Evolutionary conservation across 2,113 vertebrate species (phyloP).

Genomic region (Fulmarus glacialis): DNA sequence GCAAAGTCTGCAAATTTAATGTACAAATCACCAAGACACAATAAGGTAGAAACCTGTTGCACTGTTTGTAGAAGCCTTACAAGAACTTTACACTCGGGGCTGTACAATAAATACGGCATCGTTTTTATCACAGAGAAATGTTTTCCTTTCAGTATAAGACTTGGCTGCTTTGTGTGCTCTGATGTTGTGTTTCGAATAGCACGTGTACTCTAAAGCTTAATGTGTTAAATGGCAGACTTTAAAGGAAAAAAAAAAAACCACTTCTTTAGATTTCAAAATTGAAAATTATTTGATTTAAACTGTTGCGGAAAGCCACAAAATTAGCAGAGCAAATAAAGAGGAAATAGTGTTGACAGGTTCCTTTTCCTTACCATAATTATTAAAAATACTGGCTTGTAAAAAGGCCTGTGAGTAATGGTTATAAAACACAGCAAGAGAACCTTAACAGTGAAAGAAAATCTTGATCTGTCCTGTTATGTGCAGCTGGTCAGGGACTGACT

Average conservation of each 20-base stretch:
- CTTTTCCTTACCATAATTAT: conserved; percentile 8
- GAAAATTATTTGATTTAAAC: neutral
- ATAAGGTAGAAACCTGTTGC: neutral
- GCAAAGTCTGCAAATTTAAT: neutral
- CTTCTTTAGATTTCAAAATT: neutral
- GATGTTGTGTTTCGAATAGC: neutral
- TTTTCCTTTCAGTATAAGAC: neutral
- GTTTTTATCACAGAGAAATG: neutral
- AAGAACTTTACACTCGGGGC: neutral
- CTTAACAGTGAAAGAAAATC: neutral
- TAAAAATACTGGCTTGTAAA: neutral
- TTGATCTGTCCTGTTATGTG: neutral
- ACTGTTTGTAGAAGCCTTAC: neutral
- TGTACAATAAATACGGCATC: neutral
- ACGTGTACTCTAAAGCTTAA: neutral
- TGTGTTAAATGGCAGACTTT: neutral
- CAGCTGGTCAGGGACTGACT: neutral
- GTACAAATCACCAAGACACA: rapidly evolving
- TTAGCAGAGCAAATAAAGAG: conserved; percentile 7
- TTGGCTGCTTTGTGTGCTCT: neutral
- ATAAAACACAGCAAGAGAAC: neutral
- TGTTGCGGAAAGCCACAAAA: neutral
- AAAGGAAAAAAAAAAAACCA: neutral
- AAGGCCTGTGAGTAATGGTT: neutral
- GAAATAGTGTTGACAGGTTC: conserved; percentile 29